Percentiles rank a stretch among this genome's conserved stretches.
Conservation (phyloP, 2,113 vertebrate genomes). For the Sphyrna mokarran region DNA sequence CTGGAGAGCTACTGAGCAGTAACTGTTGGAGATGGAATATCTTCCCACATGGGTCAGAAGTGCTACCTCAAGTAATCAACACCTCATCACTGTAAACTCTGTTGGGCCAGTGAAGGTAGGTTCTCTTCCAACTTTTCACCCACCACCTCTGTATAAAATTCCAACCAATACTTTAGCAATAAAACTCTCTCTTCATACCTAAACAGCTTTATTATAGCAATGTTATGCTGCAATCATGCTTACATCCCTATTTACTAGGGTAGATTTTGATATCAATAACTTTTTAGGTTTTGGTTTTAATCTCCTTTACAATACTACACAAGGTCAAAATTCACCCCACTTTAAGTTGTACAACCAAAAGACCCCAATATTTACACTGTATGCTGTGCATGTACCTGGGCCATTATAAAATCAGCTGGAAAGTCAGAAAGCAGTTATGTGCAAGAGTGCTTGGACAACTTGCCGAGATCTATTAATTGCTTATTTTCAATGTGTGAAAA, state of each 20-base stretch:
- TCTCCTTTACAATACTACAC: not conserved
- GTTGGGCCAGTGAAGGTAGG: not conserved
- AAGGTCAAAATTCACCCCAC: not conserved
- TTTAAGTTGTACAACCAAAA: not conserved
- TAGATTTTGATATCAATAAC: not conserved
- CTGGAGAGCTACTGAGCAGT: too few species aligned
- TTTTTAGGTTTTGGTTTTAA: too few species aligned
- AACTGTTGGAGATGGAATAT: too few species aligned
- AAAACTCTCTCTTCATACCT: not conserved
- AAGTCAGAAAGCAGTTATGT: not conserved
- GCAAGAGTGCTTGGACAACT: not conserved
- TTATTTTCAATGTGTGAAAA: not conserved
- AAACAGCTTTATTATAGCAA: not conserved
- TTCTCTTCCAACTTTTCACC: not conserved
- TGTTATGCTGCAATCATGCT: not conserved
- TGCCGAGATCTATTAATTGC: not conserved
- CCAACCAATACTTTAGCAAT: not conserved
- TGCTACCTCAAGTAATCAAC: too few species aligned
- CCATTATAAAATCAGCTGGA: not conserved
- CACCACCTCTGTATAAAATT: not conserved
- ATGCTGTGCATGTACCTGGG: not conserved
- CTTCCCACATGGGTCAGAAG: too few species aligned
- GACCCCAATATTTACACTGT: not conserved
- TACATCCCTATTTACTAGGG: not conserved
- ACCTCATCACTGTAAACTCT: not conserved